Evolutionary conservation across 2,888 invertebrate genomes (phyloP).

Genomic region (Chalcis sispes): DNA sequence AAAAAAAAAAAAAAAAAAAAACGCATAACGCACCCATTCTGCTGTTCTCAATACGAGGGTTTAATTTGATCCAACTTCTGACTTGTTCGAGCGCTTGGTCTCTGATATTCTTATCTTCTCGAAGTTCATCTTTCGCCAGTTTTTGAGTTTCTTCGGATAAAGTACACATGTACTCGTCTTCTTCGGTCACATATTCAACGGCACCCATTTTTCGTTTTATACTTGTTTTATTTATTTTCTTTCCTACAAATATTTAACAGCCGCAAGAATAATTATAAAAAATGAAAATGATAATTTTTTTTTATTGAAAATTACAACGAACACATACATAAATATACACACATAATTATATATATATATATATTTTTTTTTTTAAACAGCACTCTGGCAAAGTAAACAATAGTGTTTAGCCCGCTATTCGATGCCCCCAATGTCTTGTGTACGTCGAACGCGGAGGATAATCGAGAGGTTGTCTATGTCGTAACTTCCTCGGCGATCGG

Average conservation of each 20-base stretch:
- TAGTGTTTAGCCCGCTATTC: background rate
- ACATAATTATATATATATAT: no score
- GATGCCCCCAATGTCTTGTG: constrained; percentile 20
- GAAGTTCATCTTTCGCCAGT: constrained; percentile 82
- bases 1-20: constrained; percentile 15
- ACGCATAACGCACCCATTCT: constrained; percentile 83
- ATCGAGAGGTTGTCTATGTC: background rate
- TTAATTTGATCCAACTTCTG: constrained; percentile 84
- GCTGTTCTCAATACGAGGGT: constrained; percentile 83
- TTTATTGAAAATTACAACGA: background rate
- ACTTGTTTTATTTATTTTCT: background rate
- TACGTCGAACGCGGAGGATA: background rate
- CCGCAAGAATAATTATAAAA: background rate
- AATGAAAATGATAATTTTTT: background rate
- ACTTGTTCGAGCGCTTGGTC: constrained; percentile 82
- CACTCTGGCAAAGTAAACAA: background rate
- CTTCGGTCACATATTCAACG: constrained; percentile 79
- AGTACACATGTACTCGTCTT: constrained; percentile 81
- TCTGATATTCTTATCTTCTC: constrained; percentile 83
- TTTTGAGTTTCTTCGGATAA: constrained; percentile 81
- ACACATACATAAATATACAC: no score
- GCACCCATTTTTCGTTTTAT: constrained; percentile 46
- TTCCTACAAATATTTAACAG: no score
- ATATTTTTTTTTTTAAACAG: background rate
- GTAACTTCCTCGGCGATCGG: background rate